Base-by-base conservation (phyloP, 2,797 vertebrate species). In the Myiothlypis chrysogaster region DNA sequence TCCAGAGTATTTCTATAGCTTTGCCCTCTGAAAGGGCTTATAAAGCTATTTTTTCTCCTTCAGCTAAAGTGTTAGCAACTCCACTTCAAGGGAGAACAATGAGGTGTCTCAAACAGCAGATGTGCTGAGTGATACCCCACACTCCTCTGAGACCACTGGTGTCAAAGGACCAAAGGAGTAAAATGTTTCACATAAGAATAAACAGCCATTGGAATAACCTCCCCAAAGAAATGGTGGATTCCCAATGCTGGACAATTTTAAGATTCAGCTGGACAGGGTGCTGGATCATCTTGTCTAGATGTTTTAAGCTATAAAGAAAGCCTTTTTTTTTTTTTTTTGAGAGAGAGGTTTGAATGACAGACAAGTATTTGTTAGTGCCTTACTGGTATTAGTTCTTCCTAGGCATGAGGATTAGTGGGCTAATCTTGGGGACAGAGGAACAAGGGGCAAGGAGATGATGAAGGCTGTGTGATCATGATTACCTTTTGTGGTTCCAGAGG, bases 191-290 rank as follows among this genome's bases (percentile, higher is more conserved):
- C n/a, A 32, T 30, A 70, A 34, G 50, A 64, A 70, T n/a, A 50
- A 64, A 15, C 50, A 77, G 50, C 17, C 24, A 23, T 27, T 83
- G 21, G 21, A 70, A 44, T 46, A 34, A 70, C 46, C 57, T 57
- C 21, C 18, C 17, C 18, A 32, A 50, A 12, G 30, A 64, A 76
- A 17, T 22, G 14, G 16, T 37, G 4, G n/a, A 83, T 70, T 83
- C 20, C 6, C 17, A 50, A 4, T 0, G 0, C 14, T 57, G 50
- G 37, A 22, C 20, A 57, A 6, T 83, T 50, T 77, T 56, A 57
- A 44, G 14, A 39, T 70, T 77, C 20, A 57, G 14, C 44, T 57
- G 50, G n/a, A 64, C n/a, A 39, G 6, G 10, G 14, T 57, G 28
- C 37, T 52, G 17, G n/a, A 25, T 49, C 24, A 57, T 44, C 37